Base-by-base conservation (phyloP, 2,113 vertebrate species). In the Barbus barbus region DNA sequence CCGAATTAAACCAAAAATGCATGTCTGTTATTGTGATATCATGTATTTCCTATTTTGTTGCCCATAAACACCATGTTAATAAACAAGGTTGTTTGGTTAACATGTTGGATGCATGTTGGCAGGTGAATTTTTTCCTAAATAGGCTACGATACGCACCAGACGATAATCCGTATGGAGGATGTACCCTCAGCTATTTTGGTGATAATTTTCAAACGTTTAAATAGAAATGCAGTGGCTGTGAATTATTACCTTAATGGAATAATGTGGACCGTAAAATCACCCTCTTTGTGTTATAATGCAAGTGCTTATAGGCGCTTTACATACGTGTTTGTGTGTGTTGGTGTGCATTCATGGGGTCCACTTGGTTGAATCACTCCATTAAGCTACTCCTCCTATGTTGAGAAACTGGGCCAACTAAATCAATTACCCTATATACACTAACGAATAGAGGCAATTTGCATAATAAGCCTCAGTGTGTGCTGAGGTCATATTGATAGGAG, bases 341-440 rank as follows among this genome's bases (percentile, higher is more conserved):
- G 38, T 5, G 14, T 31, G 16, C 33, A 60, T 78, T 78, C 51
- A 78, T n/a, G 31, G 9, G 33, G 18, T 72, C 18, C 65, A 20
- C 67, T 63, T 48, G 56, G 31, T 74, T 46, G 41, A 75, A 73
- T 74, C 14, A 38, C 51, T 60, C 63, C 63, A 79, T 79, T 79
- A 84, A 78, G n/a, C 78, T 53, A 24, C 28, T 38, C 65, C 80
- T 71, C 51, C 67, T 24, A 12, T 41, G 44, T 31, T 60, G 26
- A 44, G 26, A 72, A 56, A 24, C 38, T 53, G 5, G 77, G 78
- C 77, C 78, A 48, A 46, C 41, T 46, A 73, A 85, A 85, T 85
- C 84, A 85, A 85, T 85, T 85, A 85, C 69, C 78, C 67, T 63
- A n/a, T 63, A n/a, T 80, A 74, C 71, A 63, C 84, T 81, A 85